Percentiles rank a stretch among this genome's conserved stretches.
These are phyloP conservation scores for Congeria kusceri DNA, from an alignment of 2,888 invertebrate genomes.

Conservation along the genomic window DNA sequence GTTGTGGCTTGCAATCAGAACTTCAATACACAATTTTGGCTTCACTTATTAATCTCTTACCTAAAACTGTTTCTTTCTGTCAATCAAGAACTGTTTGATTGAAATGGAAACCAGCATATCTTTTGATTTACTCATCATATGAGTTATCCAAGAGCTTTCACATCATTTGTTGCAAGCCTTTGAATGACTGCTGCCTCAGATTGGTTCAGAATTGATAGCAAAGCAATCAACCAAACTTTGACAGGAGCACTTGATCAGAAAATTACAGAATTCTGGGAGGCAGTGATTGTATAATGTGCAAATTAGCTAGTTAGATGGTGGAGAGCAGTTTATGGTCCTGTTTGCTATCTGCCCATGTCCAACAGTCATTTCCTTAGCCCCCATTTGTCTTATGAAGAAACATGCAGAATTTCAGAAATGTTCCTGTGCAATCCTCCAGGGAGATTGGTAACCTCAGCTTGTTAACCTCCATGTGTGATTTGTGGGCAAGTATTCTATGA, in stretches of 20 bases:
- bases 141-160: conserved; percentile 26
- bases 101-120: neutral
- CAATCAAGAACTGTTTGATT: neutral
- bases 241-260: conserved; percentile 41
- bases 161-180: conserved; percentile 35
- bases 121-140: conserved; percentile 7
- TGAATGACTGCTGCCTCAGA: conserved; percentile 16
- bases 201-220: conserved; percentile 22
- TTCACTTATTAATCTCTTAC: neutral
- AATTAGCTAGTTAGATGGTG: conserved; percentile 13
- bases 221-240: conserved; percentile 26
- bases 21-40: too few species aligned
- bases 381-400: too few species aligned
- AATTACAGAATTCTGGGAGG: conserved; percentile 29
- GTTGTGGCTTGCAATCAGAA: too few species aligned
- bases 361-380: too few species aligned
- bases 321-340: too few species aligned
- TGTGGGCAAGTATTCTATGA: too few species aligned
- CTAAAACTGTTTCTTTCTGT: neutral
- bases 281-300: conserved; percentile 38
- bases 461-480: too few species aligned
- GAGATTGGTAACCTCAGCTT: too few species aligned
- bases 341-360: too few species aligned
- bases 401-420: too few species aligned
- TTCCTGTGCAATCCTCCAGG: too few species aligned